Conservation (phyloP, 2,888 invertebrate species). For the Rotaria socialis region DNA sequence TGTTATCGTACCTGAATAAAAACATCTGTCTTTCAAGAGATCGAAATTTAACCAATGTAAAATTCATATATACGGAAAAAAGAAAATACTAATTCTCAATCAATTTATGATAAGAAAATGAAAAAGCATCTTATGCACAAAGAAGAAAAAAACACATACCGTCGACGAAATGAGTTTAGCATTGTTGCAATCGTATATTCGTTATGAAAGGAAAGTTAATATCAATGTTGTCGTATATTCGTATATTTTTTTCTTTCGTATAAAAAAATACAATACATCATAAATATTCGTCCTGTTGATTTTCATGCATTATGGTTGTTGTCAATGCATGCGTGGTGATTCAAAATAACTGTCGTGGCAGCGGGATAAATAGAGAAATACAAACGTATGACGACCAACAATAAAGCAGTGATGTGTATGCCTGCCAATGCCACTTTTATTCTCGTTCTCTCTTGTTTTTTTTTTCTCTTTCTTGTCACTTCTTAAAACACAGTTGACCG, state of each 20-base stretch:
- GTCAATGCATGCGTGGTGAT: not conserved
- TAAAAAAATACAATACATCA: not conserved
- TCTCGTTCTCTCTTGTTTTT: not conserved
- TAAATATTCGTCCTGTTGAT: not conserved
- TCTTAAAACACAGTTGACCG: slow-evolving; percentile 10
- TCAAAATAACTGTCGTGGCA: not conserved
- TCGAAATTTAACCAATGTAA: not conserved
- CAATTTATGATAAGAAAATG: not conserved
- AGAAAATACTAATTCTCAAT: not conserved
- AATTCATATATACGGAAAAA: not conserved
- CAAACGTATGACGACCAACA: not conserved
- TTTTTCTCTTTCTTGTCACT: not conserved
- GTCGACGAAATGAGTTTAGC: slow-evolving; percentile 24
- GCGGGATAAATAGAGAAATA: not conserved
- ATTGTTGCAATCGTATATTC: not conserved
- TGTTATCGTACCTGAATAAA: slow-evolving; percentile 5
- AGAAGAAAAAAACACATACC: not conserved
- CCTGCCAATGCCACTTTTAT: not conserved
- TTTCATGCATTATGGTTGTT: not conserved
- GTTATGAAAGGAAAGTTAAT: not conserved
- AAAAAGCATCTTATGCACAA: not conserved
- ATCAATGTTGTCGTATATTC: not conserved
- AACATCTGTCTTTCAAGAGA: not conserved
- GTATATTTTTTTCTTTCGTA: too few species aligned
- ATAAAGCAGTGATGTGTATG: not conserved